Percentiles rank a stretch among this genome's conserved stretches.
phyloP scores from a whole-genome alignment of 2,888 invertebrate genomes.

The Heteromurus nitidus region DNA sequence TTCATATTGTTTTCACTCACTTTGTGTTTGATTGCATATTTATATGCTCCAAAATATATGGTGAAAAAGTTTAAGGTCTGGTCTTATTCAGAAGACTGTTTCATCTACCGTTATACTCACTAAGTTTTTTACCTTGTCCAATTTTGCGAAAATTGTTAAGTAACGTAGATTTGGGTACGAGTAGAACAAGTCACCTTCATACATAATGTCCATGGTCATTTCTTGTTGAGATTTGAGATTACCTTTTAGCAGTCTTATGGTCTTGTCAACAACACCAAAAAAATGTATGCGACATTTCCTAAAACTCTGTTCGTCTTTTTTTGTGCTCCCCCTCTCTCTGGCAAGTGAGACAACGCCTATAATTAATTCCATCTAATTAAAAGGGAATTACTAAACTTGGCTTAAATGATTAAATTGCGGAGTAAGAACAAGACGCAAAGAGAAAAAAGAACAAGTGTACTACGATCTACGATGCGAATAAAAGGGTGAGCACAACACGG shows the following conservation, averaged over 20 bases:
- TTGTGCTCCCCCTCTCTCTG: background rate
- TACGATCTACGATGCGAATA: background rate
- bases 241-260: too few species aligned
- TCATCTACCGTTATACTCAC: constrained; percentile 7
- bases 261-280: too few species aligned
- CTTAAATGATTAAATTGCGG: constrained; percentile 21
- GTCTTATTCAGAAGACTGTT: background rate
- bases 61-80: background rate
- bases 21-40: constrained; percentile 7
- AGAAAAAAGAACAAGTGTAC: background rate
- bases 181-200: background rate
- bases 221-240: too few species aligned
- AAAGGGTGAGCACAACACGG: background rate
- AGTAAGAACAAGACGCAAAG: background rate
- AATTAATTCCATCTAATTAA: constrained; percentile 52
- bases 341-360: constrained; percentile 27
- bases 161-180: background rate
- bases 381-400: constrained; percentile 40
- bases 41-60: constrained; percentile 17
- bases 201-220: constrained; percentile 7
- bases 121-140: constrained; percentile 23
- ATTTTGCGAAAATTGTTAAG: constrained; percentile 2
- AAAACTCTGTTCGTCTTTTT: background rate
- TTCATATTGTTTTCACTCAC: too few species aligned
- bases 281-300: background rate